phyloP scores from a whole-genome alignment of 1,140 invertebrate species.

The Glossosoma conforme region DNA sequence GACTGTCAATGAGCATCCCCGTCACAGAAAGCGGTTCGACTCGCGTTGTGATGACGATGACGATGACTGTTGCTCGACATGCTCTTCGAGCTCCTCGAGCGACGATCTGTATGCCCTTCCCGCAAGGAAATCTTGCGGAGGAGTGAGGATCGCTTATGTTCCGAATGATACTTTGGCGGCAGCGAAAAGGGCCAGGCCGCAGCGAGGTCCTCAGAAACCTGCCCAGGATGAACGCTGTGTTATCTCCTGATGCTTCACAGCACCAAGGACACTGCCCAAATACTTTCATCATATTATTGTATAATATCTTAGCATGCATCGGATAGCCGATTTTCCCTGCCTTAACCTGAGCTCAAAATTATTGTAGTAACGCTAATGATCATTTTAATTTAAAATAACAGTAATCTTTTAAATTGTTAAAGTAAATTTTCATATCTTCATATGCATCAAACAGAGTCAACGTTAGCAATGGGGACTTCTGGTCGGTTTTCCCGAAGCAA shows the following conservation, averaged over 20 bases:
- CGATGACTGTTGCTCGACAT: slow-evolving; percentile 80
- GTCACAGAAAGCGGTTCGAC: background rate
- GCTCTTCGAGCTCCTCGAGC: slow-evolving; percentile 79
- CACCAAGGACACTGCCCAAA: no score
- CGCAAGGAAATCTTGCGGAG: slow-evolving; percentile 73
- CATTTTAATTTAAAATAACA: no score
- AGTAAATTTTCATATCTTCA: no score
- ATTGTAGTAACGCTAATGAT: no score
- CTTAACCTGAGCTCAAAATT: no score
- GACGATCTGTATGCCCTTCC: slow-evolving; percentile 78
- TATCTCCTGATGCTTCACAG: slow-evolving; percentile 68
- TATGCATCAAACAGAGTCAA: no score
- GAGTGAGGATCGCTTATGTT: slow-evolving; percentile 83
- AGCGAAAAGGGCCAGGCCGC: slow-evolving; percentile 60
- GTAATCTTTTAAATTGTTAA: no score
- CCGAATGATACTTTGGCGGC: slow-evolving; percentile 82
- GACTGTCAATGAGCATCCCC: slow-evolving; percentile 29
- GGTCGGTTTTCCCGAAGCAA: no score
- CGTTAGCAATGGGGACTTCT: no score
- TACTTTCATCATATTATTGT: no score
- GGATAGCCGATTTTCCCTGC: no score
- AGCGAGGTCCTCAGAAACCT: slow-evolving; percentile 37
- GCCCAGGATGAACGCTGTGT: slow-evolving; percentile 64
- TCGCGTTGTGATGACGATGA: slow-evolving; percentile 58
- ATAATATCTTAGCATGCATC: no score